phyloP scores from a whole-genome alignment of 1,140 invertebrate genomes.

The Zaprionus vittiger region DNA sequence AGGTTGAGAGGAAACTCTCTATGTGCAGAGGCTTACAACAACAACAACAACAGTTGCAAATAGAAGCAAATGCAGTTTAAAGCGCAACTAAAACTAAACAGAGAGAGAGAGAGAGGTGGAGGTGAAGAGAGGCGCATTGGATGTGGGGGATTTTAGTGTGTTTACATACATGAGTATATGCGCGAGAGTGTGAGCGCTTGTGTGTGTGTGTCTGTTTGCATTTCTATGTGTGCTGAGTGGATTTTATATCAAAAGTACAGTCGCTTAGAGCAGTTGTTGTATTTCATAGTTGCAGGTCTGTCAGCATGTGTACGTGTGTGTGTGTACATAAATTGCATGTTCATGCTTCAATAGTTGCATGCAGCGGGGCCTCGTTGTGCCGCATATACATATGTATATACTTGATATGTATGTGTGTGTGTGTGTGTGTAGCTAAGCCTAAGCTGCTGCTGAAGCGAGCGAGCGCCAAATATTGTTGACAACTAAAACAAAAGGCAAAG shows the following conservation, averaged over 20 bases:
- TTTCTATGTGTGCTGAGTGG: constrained; percentile 69
- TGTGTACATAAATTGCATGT: constrained; percentile 77
- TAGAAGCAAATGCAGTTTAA: constrained; percentile 76
- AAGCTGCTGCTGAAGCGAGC: constrained; percentile 57
- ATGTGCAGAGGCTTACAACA: constrained; percentile 67
- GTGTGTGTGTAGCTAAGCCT: constrained; percentile 49
- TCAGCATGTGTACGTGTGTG: constrained; percentile 23
- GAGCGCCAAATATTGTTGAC: constrained; percentile 65
- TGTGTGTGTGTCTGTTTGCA: constrained; percentile 48
- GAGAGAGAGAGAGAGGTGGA: constrained; percentile 22
- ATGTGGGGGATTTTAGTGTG: constrained; percentile 33
- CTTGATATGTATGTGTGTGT: not conserved
- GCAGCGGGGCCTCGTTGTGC: constrained; percentile 51
- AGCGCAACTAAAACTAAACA: constrained; percentile 82
- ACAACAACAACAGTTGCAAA: constrained; percentile 50
- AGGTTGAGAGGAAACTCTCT: constrained; percentile 28
- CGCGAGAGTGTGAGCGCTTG: constrained; percentile 4
- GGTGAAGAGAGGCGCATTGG: not conserved
- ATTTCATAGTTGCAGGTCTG: constrained; percentile 70
- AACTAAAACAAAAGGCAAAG: constrained; percentile 64
- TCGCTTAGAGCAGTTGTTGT: constrained; percentile 67
- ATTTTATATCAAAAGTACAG: constrained; percentile 79
- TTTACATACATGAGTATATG: constrained; percentile 34
- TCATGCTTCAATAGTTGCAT: constrained; percentile 81
- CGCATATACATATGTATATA: constrained; percentile 10